phyloP scores from a whole-genome alignment of 2,113 vertebrate genomes.

The Ceuthmochares aereus region DNA sequence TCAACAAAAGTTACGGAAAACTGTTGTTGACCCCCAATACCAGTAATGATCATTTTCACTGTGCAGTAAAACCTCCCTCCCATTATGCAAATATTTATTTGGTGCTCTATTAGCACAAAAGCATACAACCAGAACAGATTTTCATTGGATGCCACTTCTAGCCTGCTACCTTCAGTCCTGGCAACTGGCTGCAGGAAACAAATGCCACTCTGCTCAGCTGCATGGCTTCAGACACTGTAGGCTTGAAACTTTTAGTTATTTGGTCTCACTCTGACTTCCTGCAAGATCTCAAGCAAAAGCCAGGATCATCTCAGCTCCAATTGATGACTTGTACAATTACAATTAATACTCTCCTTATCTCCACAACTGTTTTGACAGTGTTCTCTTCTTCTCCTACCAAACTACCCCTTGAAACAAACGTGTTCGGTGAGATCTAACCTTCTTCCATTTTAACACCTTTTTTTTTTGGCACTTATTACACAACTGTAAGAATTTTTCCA shows the following conservation, averaged over 20 bases:
- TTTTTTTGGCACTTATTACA: background rate
- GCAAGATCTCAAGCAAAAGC: background rate
- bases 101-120: background rate
- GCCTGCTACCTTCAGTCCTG: background rate
- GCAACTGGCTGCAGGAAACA: background rate
- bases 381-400: background rate
- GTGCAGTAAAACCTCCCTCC: background rate
- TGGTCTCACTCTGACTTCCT: background rate
- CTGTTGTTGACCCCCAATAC: background rate
- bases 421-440: background rate
- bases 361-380: rapidly evolving
- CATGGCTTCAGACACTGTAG: rapidly evolving
- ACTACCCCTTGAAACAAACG: background rate
- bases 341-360: background rate
- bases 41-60: background rate
- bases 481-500: background rate
- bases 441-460: background rate
- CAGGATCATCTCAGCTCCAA: background rate
- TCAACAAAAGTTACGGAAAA: background rate
- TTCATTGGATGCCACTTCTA: background rate
- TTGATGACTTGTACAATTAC: background rate
- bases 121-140: background rate
- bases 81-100: background rate
- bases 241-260: background rate
- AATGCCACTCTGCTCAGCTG: background rate